These are phyloP conservation scores for Phrynocephalus versicolor DNA, from an alignment of 2,113 vertebrate species.

Conservation along the genomic window DNA sequence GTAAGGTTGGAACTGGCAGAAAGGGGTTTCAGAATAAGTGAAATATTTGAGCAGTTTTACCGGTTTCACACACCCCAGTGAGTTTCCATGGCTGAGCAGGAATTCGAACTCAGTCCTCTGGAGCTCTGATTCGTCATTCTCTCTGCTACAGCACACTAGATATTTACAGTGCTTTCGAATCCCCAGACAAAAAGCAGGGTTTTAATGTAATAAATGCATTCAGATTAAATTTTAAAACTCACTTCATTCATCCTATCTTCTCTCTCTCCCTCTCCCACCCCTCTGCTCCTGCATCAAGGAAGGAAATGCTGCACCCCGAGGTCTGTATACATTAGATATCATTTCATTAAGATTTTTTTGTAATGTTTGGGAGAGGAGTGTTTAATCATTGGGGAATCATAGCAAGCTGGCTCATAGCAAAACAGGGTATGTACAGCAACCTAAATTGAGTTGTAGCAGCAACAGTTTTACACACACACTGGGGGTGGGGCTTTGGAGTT, in stretches of 20 bases:
- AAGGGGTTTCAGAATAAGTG: too few species aligned
- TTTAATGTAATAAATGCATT: neutral
- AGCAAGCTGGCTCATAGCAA: neutral
- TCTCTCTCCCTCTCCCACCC: neutral
- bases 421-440: too few species aligned
- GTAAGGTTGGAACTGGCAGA: too few species aligned
- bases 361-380: neutral
- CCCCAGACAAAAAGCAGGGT: too few species aligned
- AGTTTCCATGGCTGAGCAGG: too few species aligned
- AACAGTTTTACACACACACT: neutral
- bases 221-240: neutral
- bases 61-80: too few species aligned
- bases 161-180: too few species aligned
- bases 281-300: neutral
- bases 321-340: slow-evolving; percentile 35
- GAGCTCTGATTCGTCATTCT: too few species aligned
- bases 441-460: neutral
- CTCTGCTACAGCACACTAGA: too few species aligned
- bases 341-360: neutral
- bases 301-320: neutral
- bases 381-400: neutral
- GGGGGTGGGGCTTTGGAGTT: neutral
- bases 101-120: too few species aligned
- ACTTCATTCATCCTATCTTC: fast-evolving
- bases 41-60: too few species aligned